These are phyloP conservation scores for Etheostoma nigrum DNA, from an alignment of 2,797 vertebrate genomes.

Conservation along the genomic window DNA sequence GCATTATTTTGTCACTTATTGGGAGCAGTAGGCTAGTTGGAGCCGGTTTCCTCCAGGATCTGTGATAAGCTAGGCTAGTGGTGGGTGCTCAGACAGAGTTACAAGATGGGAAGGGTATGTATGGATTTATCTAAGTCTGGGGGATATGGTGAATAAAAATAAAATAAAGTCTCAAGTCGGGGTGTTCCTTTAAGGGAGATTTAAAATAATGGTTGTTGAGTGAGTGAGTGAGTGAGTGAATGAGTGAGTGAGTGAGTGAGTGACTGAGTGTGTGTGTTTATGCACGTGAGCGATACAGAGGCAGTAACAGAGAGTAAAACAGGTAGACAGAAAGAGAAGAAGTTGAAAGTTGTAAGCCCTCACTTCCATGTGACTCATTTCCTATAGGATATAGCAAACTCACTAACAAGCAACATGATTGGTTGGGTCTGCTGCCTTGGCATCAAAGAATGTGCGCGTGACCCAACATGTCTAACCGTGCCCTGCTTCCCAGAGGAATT, in stretches of 20 bases:
- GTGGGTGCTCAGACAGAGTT: no score
- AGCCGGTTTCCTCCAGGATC: no score
- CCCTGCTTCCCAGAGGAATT: conserved; percentile 21
- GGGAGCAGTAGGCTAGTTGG: no score
- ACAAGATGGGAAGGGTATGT: no score
- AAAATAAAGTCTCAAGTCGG: no score
- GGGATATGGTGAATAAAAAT: no score
- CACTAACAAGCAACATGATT: conserved; percentile 51
- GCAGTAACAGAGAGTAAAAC: background rate
- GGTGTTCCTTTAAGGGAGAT: conserved; percentile 37
- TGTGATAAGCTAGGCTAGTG: no score
- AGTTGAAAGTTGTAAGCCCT: conserved; percentile 2
- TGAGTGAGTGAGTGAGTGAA: conserved; percentile 6
- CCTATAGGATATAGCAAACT: conserved; percentile 26
- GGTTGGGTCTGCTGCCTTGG: conserved; percentile 44
- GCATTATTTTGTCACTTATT: no score
- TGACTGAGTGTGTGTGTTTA: background rate
- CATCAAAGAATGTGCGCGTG: conserved; percentile 63
- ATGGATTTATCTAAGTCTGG: no score
- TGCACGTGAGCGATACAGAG: background rate
- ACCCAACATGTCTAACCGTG: conserved; percentile 63
- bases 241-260: conserved; percentile 13
- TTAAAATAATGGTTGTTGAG: conserved; percentile 42
- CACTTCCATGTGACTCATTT: conserved; percentile 27
- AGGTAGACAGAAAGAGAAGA: conserved; percentile 15